Percentiles rank a stretch among this genome's conserved stretches.
Evolutionary conservation across 1,140 invertebrate genomes (phyloP).

Genomic region (Drosophila gunungcola): DNA sequence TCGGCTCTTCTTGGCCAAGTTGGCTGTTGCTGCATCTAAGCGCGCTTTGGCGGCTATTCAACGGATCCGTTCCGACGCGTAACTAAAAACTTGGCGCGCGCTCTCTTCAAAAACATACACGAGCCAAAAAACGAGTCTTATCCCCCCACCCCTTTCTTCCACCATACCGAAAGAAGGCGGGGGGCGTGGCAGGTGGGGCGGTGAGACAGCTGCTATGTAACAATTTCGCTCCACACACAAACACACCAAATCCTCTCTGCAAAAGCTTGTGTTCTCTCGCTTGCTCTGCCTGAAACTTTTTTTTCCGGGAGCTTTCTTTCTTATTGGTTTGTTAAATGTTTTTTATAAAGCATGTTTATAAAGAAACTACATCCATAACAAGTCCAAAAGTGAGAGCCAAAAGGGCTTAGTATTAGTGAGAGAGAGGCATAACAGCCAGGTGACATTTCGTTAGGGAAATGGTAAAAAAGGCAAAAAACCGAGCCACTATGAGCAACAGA

Average conservation of each 20-base stretch:
- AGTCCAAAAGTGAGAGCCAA: conserved; percentile 20
- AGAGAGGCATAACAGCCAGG: conserved; percentile 29
- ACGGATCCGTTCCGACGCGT: conserved; percentile 80
- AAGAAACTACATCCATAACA: conserved; percentile 42
- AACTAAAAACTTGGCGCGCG: conserved; percentile 82
- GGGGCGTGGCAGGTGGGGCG: conserved; percentile 35
- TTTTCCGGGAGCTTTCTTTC: conserved; percentile 49
- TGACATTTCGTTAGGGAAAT: conserved; percentile 45
- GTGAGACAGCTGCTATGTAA: conserved; percentile 57
- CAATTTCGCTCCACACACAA: conserved; percentile 30
- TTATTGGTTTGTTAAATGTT: conserved; percentile 52
- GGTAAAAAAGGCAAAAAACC: conserved; percentile 18
- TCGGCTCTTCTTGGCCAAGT: conserved; percentile 44
- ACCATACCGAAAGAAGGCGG: conserved; percentile 13
- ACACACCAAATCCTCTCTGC: conserved; percentile 33
- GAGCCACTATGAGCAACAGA: conserved; percentile 10
- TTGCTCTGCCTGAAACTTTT: conserved; percentile 26
- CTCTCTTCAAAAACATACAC: conserved; percentile 61
- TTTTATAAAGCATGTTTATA: conserved; percentile 27
- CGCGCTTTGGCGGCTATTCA: conserved; percentile 74
- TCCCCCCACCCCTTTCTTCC: background rate
- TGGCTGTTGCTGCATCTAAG: conserved; percentile 67
- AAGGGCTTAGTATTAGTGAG: conserved; percentile 21
- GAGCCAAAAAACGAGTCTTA: conserved; percentile 71
- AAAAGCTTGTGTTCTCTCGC: conserved; percentile 46